phyloP scores from a whole-genome alignment of 2,888 invertebrate species.

The Leptogaster cylindrica region DNA sequence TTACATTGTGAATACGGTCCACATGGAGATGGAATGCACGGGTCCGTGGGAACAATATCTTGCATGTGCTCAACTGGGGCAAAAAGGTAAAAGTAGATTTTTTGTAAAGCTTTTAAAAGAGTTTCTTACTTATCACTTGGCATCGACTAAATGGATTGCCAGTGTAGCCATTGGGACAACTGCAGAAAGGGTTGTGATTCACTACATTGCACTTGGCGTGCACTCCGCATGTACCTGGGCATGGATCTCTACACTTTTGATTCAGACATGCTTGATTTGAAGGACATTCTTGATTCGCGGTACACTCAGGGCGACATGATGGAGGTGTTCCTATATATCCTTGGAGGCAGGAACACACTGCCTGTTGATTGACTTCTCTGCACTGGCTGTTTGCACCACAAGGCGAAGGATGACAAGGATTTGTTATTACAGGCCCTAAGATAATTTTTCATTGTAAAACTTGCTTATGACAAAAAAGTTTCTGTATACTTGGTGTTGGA shows the following conservation, averaged over 20 bases:
- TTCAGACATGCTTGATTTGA: slow-evolving; percentile 72
- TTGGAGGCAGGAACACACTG: slow-evolving; percentile 72
- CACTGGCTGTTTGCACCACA: slow-evolving; percentile 82
- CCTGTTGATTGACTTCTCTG: slow-evolving; percentile 72
- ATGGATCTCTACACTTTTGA: slow-evolving; percentile 75
- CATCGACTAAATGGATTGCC: slow-evolving; percentile 70
- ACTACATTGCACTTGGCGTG: slow-evolving; percentile 69
- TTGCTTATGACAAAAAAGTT: slow-evolving; percentile 61
- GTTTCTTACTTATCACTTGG: slow-evolving; percentile 13
- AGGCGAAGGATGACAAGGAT: slow-evolving; percentile 68
- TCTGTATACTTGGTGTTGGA: slow-evolving; percentile 64
- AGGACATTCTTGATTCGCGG: slow-evolving; percentile 71
- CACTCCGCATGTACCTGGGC: slow-evolving; percentile 69
- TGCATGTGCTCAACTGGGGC: slow-evolving; percentile 48
- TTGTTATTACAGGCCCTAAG: neutral
- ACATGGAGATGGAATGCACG: slow-evolving; percentile 72
- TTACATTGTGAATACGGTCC: slow-evolving; percentile 70
- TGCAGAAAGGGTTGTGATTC: slow-evolving; percentile 77
- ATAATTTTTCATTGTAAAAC: slow-evolving; percentile 60
- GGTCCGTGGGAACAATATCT: slow-evolving; percentile 59
- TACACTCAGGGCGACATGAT: slow-evolving; percentile 76
- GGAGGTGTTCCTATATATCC: slow-evolving; percentile 74
- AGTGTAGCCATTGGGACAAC: slow-evolving; percentile 70
- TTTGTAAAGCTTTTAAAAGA: neutral
- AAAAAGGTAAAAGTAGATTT: neutral